Base-by-base conservation (phyloP, 2,888 invertebrate species). In the Falcaria lacertinaria region DNA sequence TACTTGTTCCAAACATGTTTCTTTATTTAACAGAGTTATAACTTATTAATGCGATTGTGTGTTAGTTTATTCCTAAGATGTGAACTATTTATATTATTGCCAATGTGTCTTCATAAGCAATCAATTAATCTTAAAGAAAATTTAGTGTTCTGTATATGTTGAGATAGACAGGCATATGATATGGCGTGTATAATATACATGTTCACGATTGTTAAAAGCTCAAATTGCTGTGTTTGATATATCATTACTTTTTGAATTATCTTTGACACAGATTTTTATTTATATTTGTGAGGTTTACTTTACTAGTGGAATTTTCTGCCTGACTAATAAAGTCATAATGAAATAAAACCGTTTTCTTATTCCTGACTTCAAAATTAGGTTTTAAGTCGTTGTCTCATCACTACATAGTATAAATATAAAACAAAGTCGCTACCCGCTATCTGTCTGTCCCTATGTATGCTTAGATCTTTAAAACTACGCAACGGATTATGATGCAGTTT, bases 261-360 rank as follows among this genome's bases (percentile, higher is more conserved):
- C 48, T 56, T 28, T 52, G 46, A 54, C 50, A 57, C 54, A 60
- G 51, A 52, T 57, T n/a, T n/a, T 48, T 51, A 57, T 54, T 60
- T 52, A 59, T 57, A 55, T 58, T 57, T 63, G 54, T 56, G 57
- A 64, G 52, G 59, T 61, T 58, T n/a, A n/a, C n/a, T 57, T 55
- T 47, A 52, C 45, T 38, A 8, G 28, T 28, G 45, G 50, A 53
- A 49, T 56, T 54, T 54, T 54, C 59, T 58, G 59, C 69, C 70
- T 67, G 63, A 64, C 58, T 67, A 72, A 74, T 74, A 72, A 74
- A 73, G 60, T 50, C 47, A 52, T 50, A 53, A 50, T 49, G n/a
- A 52, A 47, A 41, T 34, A 41, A 37, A 36, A 11, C 42, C 43
- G 14, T 41, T 34, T 49, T 44, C 43, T 43, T 14, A n/a, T n/a